Base-by-base conservation (phyloP, 2,888 invertebrate genomes). In the Cheilosia variabilis region DNA sequence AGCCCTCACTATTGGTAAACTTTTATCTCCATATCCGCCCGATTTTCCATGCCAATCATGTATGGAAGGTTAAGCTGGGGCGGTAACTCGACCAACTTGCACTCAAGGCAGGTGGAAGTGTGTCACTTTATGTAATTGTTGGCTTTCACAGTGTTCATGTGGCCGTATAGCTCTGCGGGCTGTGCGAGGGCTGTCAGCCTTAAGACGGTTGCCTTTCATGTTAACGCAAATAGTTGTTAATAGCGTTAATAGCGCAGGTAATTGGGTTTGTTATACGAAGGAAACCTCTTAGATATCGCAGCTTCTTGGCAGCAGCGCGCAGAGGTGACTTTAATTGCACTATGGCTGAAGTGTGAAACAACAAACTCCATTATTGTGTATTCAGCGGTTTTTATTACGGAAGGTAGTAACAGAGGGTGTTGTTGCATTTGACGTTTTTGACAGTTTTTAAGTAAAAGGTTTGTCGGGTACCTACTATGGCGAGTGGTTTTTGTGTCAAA, bases 31-130 rank as follows among this genome's bases (percentile, higher is more conserved):
- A 71, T 69, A 82, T 82, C 50, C 43, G 60, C 22, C 17, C 34
- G 52, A 73, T 83, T 83, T 68, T 72, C 15, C 66, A 83, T 57
- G 78, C 78, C 68, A 73, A 68, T 78, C 66, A 73, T 60, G n/a
- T 43, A 27, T 9, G 58, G 15, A 50, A 41, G 24, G 27, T 43
- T 75, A 43, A 17, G 24, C 45, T 58, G 47, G 45, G 5, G 5
- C n/a, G 22, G 55, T 76, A 63, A 62, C 50, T 76, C 34, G 69
- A 81, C 50, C 63, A 75, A 34, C 17, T 19, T 19, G 41, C 47
- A 7, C n/a, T 43, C 41, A 62, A 66, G 65, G 41, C 77, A 78
- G 78, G 69, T 71, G 78, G 41, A 78, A 78, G 71, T 50, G 57
- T 78, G 78, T 78, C 69, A 41, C 47, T 34, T 77, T 77, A 77